Evolutionary conservation across 2,113 vertebrate genomes (phyloP).

Genomic region (Mesocricetus auratus): DNA sequence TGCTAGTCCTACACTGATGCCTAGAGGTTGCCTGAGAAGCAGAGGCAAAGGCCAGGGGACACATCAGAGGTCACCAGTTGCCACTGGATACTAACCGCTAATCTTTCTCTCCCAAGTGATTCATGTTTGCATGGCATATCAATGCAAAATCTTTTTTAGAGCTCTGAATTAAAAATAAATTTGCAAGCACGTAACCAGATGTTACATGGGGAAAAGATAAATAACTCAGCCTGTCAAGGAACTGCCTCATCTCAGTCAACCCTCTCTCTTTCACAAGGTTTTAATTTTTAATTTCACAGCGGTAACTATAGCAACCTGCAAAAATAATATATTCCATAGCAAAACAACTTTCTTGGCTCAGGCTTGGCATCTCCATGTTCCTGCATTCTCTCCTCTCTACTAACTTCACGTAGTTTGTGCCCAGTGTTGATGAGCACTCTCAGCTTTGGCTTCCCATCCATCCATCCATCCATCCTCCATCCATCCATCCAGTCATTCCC

Average conservation of each 20-base stretch:
- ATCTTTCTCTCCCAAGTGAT: conserved; percentile 20
- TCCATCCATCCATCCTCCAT: neutral
- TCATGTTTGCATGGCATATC: conserved; percentile 61
- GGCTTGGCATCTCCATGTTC: conserved; percentile 77
- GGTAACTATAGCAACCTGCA: conserved; percentile 89
- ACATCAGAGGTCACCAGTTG: conserved; percentile 21
- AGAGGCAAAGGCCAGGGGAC: conserved; percentile 42
- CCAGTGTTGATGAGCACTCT: conserved; percentile 38
- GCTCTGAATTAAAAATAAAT: conserved; percentile 83
- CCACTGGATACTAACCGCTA: neutral
- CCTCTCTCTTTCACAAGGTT: conserved; percentile 86
- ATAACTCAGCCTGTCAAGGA: conserved; percentile 81
- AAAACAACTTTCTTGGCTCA: conserved; percentile 83
- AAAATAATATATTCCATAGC: conserved; percentile 86
- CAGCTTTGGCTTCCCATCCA: conserved; percentile 50
- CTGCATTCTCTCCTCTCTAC: conserved; percentile 67
- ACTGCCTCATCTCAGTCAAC: conserved; percentile 86
- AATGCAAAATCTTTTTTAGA: conserved; percentile 74
- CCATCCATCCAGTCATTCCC: conserved; percentile 31
- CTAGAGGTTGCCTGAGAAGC: conserved; percentile 69
- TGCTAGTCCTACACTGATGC: conserved; percentile 46
- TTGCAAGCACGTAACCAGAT: conserved; percentile 83
- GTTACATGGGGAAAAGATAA: conserved; percentile 81
- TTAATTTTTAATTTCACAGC: conserved; percentile 88
- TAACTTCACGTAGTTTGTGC: conserved; percentile 70